Base-by-base conservation (phyloP, 2,797 vertebrate species). In the Lateolabrax maculatus region DNA sequence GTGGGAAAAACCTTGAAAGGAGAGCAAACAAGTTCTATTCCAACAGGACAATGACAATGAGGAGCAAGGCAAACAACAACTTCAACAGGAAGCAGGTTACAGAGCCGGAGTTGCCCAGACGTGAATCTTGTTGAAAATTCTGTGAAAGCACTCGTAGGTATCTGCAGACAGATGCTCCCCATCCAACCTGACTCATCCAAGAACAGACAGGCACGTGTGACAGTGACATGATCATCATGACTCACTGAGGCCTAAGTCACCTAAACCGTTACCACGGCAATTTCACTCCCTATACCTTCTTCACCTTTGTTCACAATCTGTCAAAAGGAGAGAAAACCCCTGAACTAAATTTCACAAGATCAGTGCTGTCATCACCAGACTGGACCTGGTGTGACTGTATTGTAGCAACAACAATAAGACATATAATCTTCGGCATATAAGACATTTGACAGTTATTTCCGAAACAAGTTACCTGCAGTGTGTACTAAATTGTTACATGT, bases 191-290 rank as follows among this genome's bases (percentile, higher is more conserved):
- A 49, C 18, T 37, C 31, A 34, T n/a, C 10, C 15, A 34, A 71
- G 19, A 21, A 39, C 34, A 41, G 56, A 62, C 12, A 34, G 31
- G 25, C 15, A 23, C 11, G 3, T 66, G 66, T 44, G 39, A 58
- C 41, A 57, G 19, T 16, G 31, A 41, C 18, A 31, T 27, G 44
- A 34, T n/a, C 71, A 66, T 58, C 19, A 65, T 29, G 46, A 46
- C 39, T 71, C n/a, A 69, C 57, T 68, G 34, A 56, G 34, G 53
- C 4, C 11, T 12, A 43, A 36, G 25, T 72, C 53, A 65, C 46
- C 18, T 37, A 43, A 5, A 62, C n/a, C 4, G 70, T 84, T 80
- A 61, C 70, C 76, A 76, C 80, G 74, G 73, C 19, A 29, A 83
- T 83, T 57, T 80, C 43, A 31, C 39, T 39, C 21, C 25, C 43